Base-by-base conservation (phyloP, 2,113 vertebrate genomes). In the Heterocephalus glaber region DNA sequence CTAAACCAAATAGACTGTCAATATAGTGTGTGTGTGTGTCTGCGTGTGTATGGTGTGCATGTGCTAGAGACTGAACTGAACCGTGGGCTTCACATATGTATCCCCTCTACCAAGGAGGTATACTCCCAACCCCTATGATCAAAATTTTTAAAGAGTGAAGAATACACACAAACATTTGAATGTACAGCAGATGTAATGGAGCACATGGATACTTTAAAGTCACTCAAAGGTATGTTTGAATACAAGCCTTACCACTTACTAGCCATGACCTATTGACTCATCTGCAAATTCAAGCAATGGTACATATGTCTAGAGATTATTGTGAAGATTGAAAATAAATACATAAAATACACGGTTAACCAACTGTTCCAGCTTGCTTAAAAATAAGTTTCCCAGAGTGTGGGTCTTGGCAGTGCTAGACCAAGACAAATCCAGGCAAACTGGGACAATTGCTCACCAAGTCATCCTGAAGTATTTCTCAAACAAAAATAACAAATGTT, bases 401-500 rank as follows among this genome's bases (percentile, higher is more conserved):
- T 22, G 41, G 41, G 33, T 76, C 16, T 89, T 58, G 33, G 38
- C 44, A 38, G 3, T 28, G 16, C 22, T 60, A 68, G 68, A 65
- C 5, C 60, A 49, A 60, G 56, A 74, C 14, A 49, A 11, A 76
- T 30, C 85, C 54, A 58, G 72, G 7, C 35, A 89, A 85, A 77
- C 28, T 41, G 33, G 1, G 12, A 52, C 2, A 11, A 47, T 5
- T 63, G 33, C 47, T 22, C 54, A 79, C 19, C 58, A 38, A 47
- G 9, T 49, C 58, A 12, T 4, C 17, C 26, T 58, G 41, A 92
- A 93, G 84, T 58, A 1, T 68, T 74, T 80, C 52, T 94, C 20
- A 47, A 77, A 22, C 26, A 88, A 94, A 92, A 96, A 49, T 85
- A 80, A 92, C 41, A 76, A 58, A 76, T 84, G 44, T 12, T 81